Percentiles rank a stretch among this genome's conserved stretches.
phyloP scores from a whole-genome alignment of 2,113 vertebrate genomes.

The Picathartes gymnocephalus region DNA sequence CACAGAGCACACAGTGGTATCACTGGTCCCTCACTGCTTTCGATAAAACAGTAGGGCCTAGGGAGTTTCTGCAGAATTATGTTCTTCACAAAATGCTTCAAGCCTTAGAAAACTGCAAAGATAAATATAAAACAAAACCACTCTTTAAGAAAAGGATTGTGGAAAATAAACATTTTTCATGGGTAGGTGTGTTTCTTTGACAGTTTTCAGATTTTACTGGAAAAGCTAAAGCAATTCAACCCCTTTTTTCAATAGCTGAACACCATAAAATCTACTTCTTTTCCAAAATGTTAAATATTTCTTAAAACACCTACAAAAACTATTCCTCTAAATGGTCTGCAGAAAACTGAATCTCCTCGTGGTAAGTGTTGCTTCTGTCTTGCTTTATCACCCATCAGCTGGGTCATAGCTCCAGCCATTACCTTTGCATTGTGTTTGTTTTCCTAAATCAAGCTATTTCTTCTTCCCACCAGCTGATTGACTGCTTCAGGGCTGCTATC shows the following conservation, averaged over 20 bases:
- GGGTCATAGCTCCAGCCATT: neutral
- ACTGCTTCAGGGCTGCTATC: neutral
- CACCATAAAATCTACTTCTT: neutral
- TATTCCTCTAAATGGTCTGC: neutral
- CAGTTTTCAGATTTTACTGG: neutral
- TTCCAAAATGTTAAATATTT: neutral
- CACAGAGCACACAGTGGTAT: too few relatives aligned
- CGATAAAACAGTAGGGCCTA: too few relatives aligned
- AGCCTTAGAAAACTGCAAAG: neutral
- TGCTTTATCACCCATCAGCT: neutral
- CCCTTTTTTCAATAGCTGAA: neutral
- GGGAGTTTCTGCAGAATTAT: neutral
- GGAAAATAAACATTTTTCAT: neutral
- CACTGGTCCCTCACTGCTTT: neutral
- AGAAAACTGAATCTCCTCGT: neutral
- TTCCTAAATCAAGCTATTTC: constrained; percentile 5
- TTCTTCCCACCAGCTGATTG: neutral
- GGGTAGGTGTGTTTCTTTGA: neutral
- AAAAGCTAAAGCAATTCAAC: neutral
- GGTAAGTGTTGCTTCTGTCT: neutral
- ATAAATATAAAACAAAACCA: neutral
- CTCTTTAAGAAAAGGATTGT: rapidly evolving
- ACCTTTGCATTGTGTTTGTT: constrained; percentile 2
- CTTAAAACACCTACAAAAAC: neutral
- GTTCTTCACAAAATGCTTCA: neutral